phyloP scores from a whole-genome alignment of 2,888 invertebrate species.

The Cryptops parisi region DNA sequence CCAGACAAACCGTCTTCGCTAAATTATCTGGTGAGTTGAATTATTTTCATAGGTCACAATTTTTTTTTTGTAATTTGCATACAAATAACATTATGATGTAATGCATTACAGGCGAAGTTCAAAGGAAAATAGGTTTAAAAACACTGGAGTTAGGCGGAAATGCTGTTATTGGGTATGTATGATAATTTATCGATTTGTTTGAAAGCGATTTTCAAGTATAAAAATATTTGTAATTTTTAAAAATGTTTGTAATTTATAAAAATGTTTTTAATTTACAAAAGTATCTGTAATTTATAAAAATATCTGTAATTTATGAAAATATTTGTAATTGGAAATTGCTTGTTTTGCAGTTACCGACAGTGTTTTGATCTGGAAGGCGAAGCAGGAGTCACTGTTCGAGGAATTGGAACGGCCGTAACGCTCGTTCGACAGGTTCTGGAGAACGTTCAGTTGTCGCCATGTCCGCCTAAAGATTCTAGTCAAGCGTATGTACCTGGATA shows the following conservation, averaged over 20 bases:
- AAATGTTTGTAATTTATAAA: too few species aligned
- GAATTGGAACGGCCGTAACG: conserved; percentile 78
- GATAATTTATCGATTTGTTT: background rate
- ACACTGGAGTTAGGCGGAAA: conserved; percentile 87
- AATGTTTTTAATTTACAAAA: background rate
- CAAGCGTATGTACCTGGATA: conserved; percentile 29
- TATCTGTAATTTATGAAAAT: background rate
- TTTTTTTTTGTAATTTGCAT: background rate
- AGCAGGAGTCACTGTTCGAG: conserved; percentile 88
- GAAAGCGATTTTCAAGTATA: conserved; percentile 3
- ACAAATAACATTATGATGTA: background rate
- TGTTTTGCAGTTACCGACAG: conserved; percentile 56
- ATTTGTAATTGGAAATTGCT: conserved; percentile 18
- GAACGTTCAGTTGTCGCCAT: conserved; percentile 8
- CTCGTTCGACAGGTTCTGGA: conserved; percentile 31
- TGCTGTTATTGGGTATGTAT: conserved; percentile 64
- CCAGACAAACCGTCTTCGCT: conserved; percentile 85
- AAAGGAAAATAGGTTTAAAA: conserved; percentile 83
- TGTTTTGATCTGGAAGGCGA: conserved; percentile 95
- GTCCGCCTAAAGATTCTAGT: conserved; percentile 18
- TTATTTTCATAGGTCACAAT: background rate
- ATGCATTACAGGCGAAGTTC: conserved; percentile 60
- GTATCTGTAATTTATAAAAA: background rate
- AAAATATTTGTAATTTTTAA: background rate
- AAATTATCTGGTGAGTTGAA: conserved; percentile 54